Evolutionary conservation across 2,797 vertebrate genomes (phyloP), one percentile per base, ranked within the genome.

Genomic region (Cossypha niveicapilla): DNA sequence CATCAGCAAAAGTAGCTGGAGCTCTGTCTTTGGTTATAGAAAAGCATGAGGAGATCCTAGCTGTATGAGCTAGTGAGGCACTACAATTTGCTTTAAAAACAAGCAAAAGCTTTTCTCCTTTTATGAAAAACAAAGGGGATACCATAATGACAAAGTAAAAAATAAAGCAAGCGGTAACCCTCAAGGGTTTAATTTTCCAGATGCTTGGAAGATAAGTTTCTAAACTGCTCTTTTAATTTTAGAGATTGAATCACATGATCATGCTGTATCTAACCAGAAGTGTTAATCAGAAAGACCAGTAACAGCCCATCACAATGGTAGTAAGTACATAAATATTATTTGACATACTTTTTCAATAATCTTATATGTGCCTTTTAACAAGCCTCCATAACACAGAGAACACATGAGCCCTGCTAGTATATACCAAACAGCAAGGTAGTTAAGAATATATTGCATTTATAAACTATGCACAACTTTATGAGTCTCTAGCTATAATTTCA

Each of bases 401-500:
- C 93, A 96, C 57, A 79, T 70, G 87, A 97, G 95, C 50, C 87
- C 90, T 86, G 60, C 85, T 96, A 94, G 92, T 93, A 96, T 93
- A 95, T 81, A 89, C 92, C 5, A 37, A 94, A 81, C 18, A 54
- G 92, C 79, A 80, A 94, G 90, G 95, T 60, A 93, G 95, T 97
- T 94, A 97, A 96, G 96, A 97, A 96, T 96, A 96, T 96, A 82
- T 88, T 95, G 96, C 96, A 94, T 98, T 98, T 98, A 97, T 96
- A 97, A 97, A 96, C 37, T 90, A 95, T 93, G 94, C 83, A 66
- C 50, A 89, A 85, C 88, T 97, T 98, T 98, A 98, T 92, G 96
- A 97, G 97, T 93, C 97, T 97, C 97, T 87, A 97, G 97, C 93
- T 96, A 95, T 94, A 97, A 97, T 97, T 97, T 98, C 97, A 97